Evolutionary conservation across 2,888 invertebrate species (phyloP), one percentile per base, ranked within the genome.

Genomic region (Coleophora deauratella): DNA sequence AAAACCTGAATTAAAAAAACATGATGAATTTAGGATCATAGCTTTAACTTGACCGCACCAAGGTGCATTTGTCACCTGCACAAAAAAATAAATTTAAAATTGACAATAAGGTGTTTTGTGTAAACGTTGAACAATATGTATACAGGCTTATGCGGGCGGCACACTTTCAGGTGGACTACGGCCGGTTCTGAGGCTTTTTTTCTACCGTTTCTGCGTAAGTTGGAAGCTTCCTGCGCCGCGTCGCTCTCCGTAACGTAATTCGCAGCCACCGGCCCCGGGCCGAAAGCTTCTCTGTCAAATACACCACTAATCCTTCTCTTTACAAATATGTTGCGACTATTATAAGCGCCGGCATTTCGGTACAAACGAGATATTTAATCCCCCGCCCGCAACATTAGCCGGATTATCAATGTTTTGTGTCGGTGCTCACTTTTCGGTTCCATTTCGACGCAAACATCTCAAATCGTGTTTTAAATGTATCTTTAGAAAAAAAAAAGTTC

Each of bases 291-390:
- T 49, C 59, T 64, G 60, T 62, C 64, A 72, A 72, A 75, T 63
- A 65, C 59, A 65, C 62, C 58, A 63, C 68, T 81, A 82, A 84
- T 79, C 81, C 78, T 62, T 62, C 72, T 67, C 59, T 66, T 66
- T 60, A 70, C 71, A 72, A 72, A 69, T 65, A 72, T 21, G 21
- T 9, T n/a, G 31, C 31, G 53, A 68, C 62, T 66, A 67, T 63
- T 66, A 72, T 76, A 71, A 61, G 55, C 68, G 66, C 67, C 77
- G 76, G 69, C 73, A 71, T 70, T 65, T 71, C 62, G 64, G 63
- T 68, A 71, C 74, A 81, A 75, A 79, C 75, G 69, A 73, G 66
- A 67, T 66, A 64, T 72, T 66, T 69, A 74, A 78, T 72, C 73
- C 70, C 57, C 50, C 21, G 21, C 53, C 73, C 74, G 75, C 75